A percentile compares a stretch with the other conserved stretches of the same genome.
phyloP scores from a whole-genome alignment of 2,888 invertebrate genomes.

The Diogma glabrata region DNA sequence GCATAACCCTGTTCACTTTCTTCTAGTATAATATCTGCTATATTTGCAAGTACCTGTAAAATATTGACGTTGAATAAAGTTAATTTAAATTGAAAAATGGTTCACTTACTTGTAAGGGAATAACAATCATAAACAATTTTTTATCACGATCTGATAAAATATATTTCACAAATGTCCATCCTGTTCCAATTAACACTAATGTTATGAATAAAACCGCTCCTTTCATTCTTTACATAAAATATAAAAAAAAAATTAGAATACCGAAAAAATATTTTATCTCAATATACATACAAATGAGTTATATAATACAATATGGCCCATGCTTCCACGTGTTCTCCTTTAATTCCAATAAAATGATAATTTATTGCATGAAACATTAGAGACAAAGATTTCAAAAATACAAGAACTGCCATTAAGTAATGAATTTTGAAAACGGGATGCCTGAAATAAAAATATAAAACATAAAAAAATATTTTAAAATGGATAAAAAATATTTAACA shows the following conservation, averaged over 20 bases:
- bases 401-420: conserved; percentile 89
- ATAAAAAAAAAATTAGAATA: conserved; percentile 19
- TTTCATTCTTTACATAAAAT: conserved; percentile 53
- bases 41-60: conserved; percentile 78
- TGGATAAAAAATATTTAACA: conserved; percentile 3
- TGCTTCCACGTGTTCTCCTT: conserved; percentile 88
- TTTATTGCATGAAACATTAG: conserved; percentile 91
- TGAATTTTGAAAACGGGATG: conserved; percentile 90
- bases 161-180: conserved; percentile 98
- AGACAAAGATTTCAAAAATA: conserved; percentile 83
- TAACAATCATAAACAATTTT: conserved; percentile 93
- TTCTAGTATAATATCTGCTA: conserved; percentile 93
- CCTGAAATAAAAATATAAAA: conserved; percentile 38
- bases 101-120: conserved; percentile 96
- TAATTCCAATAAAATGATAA: conserved; percentile 84
- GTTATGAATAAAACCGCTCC: conserved; percentile 92
- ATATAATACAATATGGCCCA: conserved; percentile 98
- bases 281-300: conserved; percentile 91
- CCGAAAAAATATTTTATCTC: neutral
- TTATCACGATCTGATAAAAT: conserved; percentile 93
- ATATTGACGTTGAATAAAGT: neutral
- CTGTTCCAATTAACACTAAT: conserved; percentile 91
- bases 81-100: conserved; percentile 18
- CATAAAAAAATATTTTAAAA: conserved; percentile 11
- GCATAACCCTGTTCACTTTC: conserved; percentile 91